phyloP scores from a whole-genome alignment of 2,797 vertebrate species.

The Taeniopygia guttata region DNA sequence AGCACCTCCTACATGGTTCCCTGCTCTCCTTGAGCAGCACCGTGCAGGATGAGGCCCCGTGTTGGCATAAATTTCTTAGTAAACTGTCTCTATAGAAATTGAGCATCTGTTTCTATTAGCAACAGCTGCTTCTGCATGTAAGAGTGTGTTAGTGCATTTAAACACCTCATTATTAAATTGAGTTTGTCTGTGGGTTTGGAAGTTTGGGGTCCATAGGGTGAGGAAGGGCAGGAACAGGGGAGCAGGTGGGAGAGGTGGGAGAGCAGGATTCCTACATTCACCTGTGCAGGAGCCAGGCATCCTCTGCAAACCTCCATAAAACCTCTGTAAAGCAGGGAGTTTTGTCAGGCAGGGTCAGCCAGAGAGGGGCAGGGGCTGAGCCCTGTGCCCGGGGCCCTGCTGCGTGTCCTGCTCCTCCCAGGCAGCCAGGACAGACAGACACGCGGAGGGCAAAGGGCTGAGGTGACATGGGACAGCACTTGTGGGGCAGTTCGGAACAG shows the following conservation, averaged over 20 bases:
- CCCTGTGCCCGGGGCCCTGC: background rate
- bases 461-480: background rate
- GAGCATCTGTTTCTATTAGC: conserved; percentile 53
- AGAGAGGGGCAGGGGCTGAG: background rate
- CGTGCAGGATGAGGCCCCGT: background rate
- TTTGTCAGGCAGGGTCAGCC: background rate
- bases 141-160: background rate
- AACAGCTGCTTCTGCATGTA: background rate
- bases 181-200: background rate
- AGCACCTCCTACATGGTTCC: background rate
- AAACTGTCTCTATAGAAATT: background rate
- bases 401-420: background rate
- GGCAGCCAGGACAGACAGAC: background rate
- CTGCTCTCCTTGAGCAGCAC: background rate
- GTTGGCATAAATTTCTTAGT: background rate
- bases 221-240: background rate
- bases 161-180: background rate
- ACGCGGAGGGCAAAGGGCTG: background rate
- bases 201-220: accelerated
- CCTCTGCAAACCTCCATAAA: accelerated
- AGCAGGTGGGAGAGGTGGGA: background rate
- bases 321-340: accelerated
- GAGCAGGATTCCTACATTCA: accelerated
- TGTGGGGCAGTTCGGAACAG: background rate
- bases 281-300: accelerated